These are phyloP conservation scores for Brachylomia viminalis DNA, from an alignment of 2,888 invertebrate genomes.

Conservation along the genomic window DNA sequence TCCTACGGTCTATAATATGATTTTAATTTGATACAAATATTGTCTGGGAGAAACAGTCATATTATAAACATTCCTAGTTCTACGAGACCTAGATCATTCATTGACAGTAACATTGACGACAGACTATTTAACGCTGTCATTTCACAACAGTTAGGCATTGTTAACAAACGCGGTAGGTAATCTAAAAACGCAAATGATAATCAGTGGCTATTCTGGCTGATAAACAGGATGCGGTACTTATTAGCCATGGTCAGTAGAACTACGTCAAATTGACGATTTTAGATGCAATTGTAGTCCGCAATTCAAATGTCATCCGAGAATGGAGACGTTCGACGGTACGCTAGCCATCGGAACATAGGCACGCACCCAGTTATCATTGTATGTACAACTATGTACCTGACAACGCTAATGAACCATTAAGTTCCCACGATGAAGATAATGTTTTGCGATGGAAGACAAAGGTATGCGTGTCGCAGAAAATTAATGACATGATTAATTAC, in stretches of 20 bases:
- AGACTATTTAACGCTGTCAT: conserved; percentile 34
- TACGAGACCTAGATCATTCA: neutral
- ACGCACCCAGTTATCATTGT: conserved; percentile 53
- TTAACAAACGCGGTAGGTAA: conserved; percentile 63
- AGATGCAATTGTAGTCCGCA: conserved; percentile 71
- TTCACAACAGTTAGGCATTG: conserved; percentile 53
- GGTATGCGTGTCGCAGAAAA: conserved; percentile 48
- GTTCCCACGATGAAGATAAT: conserved; percentile 57
- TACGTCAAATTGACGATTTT: conserved; percentile 77
- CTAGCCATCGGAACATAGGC: conserved; percentile 59
- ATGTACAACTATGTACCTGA: conserved; percentile 18
- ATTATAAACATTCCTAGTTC: neutral
- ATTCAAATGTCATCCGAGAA: conserved; percentile 73
- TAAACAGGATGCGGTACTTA: conserved; percentile 83
- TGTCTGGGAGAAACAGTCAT: neutral
- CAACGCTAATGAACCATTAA: conserved; percentile 46
- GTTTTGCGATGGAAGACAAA: conserved; percentile 55
- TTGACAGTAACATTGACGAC: conserved; percentile 4
- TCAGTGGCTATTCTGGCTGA: conserved; percentile 64
- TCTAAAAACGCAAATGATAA: conserved; percentile 68
- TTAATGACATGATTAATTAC: conserved; percentile 50
- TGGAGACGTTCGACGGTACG: conserved; percentile 70
- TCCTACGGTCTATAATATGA: too few relatives aligned
- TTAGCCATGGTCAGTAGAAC: conserved; percentile 79
- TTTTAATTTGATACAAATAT: too few relatives aligned